Percentiles rank a stretch among this genome's conserved stretches.
These are phyloP conservation scores for Cetoscarus ocellatus DNA, from an alignment of 2,797 vertebrate species.

Conservation along the genomic window DNA sequence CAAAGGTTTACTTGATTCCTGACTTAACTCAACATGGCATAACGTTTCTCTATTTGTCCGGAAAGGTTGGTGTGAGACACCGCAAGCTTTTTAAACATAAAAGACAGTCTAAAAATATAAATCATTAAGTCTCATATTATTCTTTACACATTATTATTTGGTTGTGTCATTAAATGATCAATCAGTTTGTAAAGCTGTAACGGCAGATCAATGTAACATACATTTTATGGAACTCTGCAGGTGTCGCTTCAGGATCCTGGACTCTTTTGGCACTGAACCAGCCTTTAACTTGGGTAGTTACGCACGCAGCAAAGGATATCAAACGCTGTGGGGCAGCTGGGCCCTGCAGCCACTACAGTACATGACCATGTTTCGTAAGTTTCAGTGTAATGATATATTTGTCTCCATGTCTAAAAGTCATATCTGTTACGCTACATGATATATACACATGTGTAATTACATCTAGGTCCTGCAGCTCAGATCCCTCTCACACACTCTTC, in stretches of 20 bases:
- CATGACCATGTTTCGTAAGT: constrained; percentile 87
- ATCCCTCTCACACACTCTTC: constrained; percentile 33
- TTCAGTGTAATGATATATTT: not conserved
- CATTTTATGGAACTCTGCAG: constrained; percentile 38
- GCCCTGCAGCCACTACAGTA: constrained; percentile 81
- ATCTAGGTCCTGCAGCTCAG: constrained; percentile 12
- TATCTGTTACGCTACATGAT: constrained; percentile 6
- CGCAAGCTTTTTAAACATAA: no score
- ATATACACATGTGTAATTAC: not conserved
- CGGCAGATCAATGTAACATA: not conserved
- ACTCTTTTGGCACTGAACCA: constrained; percentile 85
- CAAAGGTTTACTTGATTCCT: no score
- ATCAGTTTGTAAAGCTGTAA: not conserved
- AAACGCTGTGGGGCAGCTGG: constrained; percentile 85
- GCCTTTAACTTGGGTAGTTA: constrained; percentile 81
- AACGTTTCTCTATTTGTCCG: no score
- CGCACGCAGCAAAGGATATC: constrained; percentile 71
- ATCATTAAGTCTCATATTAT: not conserved
- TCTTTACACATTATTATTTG: not conserved
- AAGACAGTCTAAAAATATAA: not conserved
- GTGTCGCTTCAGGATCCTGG: constrained; percentile 82
- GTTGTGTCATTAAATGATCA: not conserved
- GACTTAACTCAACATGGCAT: no score
- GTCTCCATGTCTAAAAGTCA: not conserved
- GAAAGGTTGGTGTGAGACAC: no score